Evolutionary conservation across 2,888 invertebrate genomes (phyloP), one percentile per base, ranked within the genome.

Genomic region (Caenorhabditis wallacei): DNA sequence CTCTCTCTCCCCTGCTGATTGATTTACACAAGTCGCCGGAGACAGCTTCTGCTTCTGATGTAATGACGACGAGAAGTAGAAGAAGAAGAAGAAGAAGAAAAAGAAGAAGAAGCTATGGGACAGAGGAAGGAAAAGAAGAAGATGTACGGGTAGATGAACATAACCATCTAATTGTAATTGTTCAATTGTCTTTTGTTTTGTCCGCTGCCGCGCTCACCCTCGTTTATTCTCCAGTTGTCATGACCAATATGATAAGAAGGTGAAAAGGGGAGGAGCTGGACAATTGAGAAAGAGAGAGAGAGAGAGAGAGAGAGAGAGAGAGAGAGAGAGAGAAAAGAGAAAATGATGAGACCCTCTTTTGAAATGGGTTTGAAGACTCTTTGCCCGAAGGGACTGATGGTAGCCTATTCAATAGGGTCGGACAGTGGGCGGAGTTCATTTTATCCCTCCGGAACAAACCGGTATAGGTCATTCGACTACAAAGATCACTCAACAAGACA

Each of bases 121-220:
- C 61, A 61, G 61, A 46, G 56, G 46, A 40, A 59, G 59, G 30
- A 46, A 57, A 54, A 54, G 69, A 54, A 64, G 66, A 51, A 56
- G 69, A 70, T 78, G 69, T 70, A 70, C 78, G 78, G 69, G 79
- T 70, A 79, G 63, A 79, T 76, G 76, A 69, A 76, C 76, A 76
- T 76, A n/a, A 76, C 57, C 76, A 76, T 76, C 68, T 76, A 76
- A 76, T 69, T 76, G 76, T 76, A 76, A 76, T 76, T 75, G 75
- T 75, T 76, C 76, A 76, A 68, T 69, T 76, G 76, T 69, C 76
- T 76, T 76, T 76, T 76, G 76, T 76, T 61, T 76, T 64, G 64
- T 76, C 75, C 75, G 43, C 37, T 54, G 46, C 43, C 22, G 11
- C 40, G 2, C 26, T 69, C 43, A 43, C 26, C 69, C 18, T 54